phyloP scores from a whole-genome alignment of 1,140 invertebrate genomes.

The Dermatophagoides farinae region DNA sequence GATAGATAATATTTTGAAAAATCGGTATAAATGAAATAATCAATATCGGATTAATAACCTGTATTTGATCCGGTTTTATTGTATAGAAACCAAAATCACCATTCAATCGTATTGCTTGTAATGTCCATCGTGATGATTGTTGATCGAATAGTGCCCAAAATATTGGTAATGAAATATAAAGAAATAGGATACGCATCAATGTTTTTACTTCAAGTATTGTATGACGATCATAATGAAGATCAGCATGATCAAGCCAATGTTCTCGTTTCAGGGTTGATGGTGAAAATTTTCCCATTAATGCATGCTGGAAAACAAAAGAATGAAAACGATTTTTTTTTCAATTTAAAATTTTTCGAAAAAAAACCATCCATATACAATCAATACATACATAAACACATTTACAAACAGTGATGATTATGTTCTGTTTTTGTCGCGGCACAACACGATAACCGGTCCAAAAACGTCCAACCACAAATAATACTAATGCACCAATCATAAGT shows the following conservation, averaged over 20 bases:
- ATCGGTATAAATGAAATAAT: constrained; percentile 68
- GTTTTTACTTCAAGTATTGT: constrained; percentile 50
- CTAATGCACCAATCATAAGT: constrained; percentile 29
- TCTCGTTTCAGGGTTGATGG: constrained; percentile 29
- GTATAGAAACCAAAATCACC: constrained; percentile 39
- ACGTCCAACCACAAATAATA: constrained; percentile 59
- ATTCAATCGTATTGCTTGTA: constrained; percentile 75
- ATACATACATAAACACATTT: constrained; percentile 54
- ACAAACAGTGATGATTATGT: constrained; percentile 51
- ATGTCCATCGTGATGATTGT: constrained; percentile 78
- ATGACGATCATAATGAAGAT: constrained; percentile 38
- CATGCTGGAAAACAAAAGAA: background rate
- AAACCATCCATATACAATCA: background rate
- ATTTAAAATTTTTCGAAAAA: constrained; percentile 8
- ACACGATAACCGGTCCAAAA: constrained; percentile 41
- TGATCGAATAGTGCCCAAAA: constrained; percentile 78
- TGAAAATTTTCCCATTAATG: constrained; percentile 13
- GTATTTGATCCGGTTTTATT: constrained; percentile 72
- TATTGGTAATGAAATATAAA: constrained; percentile 62
- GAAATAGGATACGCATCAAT: constrained; percentile 43
- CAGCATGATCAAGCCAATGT: constrained; percentile 59
- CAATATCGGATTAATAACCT: constrained; percentile 58
- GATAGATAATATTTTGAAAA: constrained; percentile 51
- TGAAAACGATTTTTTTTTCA: constrained; percentile 15
- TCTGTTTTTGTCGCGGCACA: constrained; percentile 48